Percentiles rank a stretch among this genome's conserved stretches.
These are phyloP conservation scores for Zaprionus davidi DNA, from an alignment of 1,140 invertebrate genomes.

Conservation along the genomic window DNA sequence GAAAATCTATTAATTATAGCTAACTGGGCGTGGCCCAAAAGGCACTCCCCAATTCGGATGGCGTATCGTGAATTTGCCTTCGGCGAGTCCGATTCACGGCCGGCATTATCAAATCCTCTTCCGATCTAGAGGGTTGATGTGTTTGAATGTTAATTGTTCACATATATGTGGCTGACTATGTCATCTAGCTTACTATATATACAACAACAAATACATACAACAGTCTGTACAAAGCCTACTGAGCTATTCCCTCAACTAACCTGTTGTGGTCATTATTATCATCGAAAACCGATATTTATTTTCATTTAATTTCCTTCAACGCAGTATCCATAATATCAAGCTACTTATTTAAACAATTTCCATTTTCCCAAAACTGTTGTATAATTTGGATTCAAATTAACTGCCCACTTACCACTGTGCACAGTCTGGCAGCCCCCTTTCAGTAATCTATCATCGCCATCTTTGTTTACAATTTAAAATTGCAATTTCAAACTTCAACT, in stretches of 20 bases:
- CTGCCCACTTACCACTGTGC: background rate
- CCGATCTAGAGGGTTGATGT: conserved; percentile 1
- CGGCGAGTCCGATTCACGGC: conserved; percentile 14
- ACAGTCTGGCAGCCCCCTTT: background rate
- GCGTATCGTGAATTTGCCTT: conserved; percentile 31
- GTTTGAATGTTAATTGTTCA: conserved; percentile 5
- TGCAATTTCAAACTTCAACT: background rate
- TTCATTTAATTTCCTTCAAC: background rate
- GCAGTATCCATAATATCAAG: background rate
- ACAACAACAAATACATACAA: background rate
- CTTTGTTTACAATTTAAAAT: background rate
- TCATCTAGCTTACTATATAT: conserved; percentile 13
- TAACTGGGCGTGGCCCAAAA: conserved; percentile 34
- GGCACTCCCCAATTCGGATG: conserved; percentile 68
- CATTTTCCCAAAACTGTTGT: background rate
- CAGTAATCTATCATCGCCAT: background rate
- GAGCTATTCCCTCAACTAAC: background rate
- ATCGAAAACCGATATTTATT: background rate
- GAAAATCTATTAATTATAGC: background rate
- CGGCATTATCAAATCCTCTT: conserved; percentile 27
- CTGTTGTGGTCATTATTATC: background rate
- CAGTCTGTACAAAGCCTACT: conserved; percentile 16
- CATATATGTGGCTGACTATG: conserved; percentile 18
- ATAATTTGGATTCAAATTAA: too few species aligned
- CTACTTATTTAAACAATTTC: background rate